Percentiles rank a stretch among this genome's conserved stretches.
Evolutionary conservation across 2,113 vertebrate genomes (phyloP).

Genomic region (Heteronetta atricapilla): DNA sequence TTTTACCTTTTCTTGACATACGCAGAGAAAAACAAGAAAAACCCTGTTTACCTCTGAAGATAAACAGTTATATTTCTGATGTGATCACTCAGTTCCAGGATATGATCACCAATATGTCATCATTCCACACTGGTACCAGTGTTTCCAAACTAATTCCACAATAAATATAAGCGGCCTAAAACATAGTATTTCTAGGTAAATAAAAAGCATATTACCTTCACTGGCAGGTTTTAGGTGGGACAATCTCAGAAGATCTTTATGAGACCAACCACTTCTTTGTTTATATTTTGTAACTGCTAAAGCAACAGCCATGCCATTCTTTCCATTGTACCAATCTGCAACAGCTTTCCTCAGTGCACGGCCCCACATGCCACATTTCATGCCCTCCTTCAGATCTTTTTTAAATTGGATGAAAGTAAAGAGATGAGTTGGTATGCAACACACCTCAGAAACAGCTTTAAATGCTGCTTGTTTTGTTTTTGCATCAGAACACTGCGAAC

Average conservation of each 20-base stretch:
- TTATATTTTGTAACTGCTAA: conserved; percentile 90
- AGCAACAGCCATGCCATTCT: conserved; percentile 87
- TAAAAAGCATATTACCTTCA: conserved; percentile 83
- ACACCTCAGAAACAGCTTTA: conserved; percentile 88
- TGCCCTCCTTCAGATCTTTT: conserved; percentile 90
- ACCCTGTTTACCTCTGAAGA: neutral
- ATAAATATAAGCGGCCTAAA: neutral
- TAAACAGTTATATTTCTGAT: neutral
- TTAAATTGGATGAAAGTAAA: conserved; percentile 93
- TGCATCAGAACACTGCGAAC: conserved; percentile 88
- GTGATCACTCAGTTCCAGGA: neutral
- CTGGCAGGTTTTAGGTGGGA: conserved; percentile 91
- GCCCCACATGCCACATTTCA: conserved; percentile 96
- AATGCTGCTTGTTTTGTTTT: conserved; percentile 90
- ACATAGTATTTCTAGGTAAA: conserved; percentile 14
- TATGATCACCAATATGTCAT: neutral
- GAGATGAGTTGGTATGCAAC: conserved; percentile 84
- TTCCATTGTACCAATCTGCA: conserved; percentile 93
- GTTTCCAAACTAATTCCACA: neutral
- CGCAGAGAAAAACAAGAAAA: neutral
- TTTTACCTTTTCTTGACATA: neutral
- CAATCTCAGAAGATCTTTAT: conserved; percentile 92
- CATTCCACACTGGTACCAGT: neutral
- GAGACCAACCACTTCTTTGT: conserved; percentile 92
- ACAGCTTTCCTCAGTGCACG: conserved; percentile 91